Conservation (phyloP, 30 jellyfish, hydroid and myxozoan genomes). For the Turritopsis rubra region DNA sequence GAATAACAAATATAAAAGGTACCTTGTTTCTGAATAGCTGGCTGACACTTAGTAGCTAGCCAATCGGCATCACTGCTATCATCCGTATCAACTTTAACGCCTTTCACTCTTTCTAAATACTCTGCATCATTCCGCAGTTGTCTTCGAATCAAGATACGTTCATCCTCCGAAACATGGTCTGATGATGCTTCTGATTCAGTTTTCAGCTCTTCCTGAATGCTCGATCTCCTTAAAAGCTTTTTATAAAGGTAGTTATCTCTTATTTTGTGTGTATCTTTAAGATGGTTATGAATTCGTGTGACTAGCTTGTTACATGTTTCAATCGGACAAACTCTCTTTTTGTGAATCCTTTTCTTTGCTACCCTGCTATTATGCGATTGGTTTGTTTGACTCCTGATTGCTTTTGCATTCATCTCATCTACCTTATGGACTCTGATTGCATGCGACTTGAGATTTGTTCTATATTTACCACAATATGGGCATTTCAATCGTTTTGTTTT, state of each 20-base stretch:
- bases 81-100: neutral
- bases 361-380: neutral
- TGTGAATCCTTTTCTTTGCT: neutral
- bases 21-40: no score
- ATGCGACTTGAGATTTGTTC: neutral
- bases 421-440: neutral
- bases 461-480: slow-evolving; percentile 1
- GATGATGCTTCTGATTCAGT: neutral
- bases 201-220: neutral
- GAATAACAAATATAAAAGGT: no score
- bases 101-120: neutral
- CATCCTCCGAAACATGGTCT: neutral
- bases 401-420: neutral
- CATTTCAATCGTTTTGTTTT: no score
- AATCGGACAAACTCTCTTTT: neutral
- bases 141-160: neutral
- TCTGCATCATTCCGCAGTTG: neutral
- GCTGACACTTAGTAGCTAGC: neutral
- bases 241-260: neutral
- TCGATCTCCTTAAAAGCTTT: neutral
- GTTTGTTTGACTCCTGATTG: neutral
- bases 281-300: neutral
- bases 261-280: slow-evolving; percentile 4
- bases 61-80: neutral
- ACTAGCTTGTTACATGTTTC: neutral